A percentile compares a stretch with the other conserved stretches of the same genome.
Conservation (phyloP, 2,113 vertebrate species). For the Rhinichthys klamathensis region DNA sequence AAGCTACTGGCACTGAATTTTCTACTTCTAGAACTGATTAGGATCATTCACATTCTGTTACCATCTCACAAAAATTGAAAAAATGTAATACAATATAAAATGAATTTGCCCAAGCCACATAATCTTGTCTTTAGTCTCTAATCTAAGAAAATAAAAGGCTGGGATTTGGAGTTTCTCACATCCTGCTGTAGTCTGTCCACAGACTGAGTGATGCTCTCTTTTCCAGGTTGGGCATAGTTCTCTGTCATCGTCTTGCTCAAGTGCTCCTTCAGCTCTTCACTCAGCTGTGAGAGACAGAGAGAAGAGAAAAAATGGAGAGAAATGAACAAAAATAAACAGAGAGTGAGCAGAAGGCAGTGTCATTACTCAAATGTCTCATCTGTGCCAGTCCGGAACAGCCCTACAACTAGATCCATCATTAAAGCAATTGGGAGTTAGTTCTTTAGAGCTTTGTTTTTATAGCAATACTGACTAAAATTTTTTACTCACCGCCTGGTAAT, state of each 20-base stretch:
- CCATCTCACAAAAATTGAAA: neutral
- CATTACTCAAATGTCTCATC: constrained; percentile 38
- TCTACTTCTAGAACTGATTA: neutral
- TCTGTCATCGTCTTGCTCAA: constrained; percentile 79
- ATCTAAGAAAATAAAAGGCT: neutral
- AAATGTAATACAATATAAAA: neutral
- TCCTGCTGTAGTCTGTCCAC: constrained; percentile 85
- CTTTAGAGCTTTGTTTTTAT: neutral
- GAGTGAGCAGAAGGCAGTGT: constrained; percentile 32
- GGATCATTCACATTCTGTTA: neutral
- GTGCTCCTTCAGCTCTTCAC: constrained; percentile 82
- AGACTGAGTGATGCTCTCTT: constrained; percentile 75
- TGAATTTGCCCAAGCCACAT: neutral
- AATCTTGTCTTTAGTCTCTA: neutral
- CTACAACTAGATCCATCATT: constrained; percentile 15
- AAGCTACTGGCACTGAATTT: neutral
- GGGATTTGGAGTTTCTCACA: constrained; percentile 66
- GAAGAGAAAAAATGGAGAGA: neutral
- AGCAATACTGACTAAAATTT: neutral
- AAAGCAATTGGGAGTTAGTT: neutral
- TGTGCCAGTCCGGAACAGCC: neutral
- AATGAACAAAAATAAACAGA: neutral
- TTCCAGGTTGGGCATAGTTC: constrained; percentile 79
- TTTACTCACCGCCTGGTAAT: constrained; percentile 83
- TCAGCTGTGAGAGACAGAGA: constrained; percentile 72